phyloP scores from a whole-genome alignment of 2,113 vertebrate genomes.

The Cyanocitta stelleri region DNA sequence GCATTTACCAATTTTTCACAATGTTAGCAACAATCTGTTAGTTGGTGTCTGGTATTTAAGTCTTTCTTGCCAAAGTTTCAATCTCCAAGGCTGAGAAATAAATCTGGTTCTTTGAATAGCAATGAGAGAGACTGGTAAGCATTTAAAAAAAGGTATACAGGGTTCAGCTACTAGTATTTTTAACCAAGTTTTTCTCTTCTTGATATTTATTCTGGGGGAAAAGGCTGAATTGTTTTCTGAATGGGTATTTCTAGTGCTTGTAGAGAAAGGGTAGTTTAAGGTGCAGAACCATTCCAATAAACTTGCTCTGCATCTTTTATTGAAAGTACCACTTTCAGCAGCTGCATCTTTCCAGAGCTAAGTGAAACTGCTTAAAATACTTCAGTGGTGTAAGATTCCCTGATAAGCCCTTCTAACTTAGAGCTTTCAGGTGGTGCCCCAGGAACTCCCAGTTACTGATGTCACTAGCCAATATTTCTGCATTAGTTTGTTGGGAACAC shows the following conservation, averaged over 20 bases:
- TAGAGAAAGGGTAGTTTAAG: conserved; percentile 30
- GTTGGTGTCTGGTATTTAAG: conserved; percentile 37
- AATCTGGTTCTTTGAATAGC: conserved; percentile 57
- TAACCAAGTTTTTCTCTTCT: conserved; percentile 8
- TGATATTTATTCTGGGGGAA: not conserved
- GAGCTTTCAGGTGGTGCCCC: not conserved
- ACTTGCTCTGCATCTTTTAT: not conserved
- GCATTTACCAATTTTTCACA: conserved; percentile 1
- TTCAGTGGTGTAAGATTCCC: not conserved
- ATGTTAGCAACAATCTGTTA: not conserved
- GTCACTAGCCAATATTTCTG: not conserved
- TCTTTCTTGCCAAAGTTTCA: conserved; percentile 48
- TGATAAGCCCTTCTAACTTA: not conserved
- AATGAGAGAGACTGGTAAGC: conserved; percentile 9
- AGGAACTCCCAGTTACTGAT: not conserved
- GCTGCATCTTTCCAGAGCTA: not conserved
- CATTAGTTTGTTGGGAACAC: not conserved
- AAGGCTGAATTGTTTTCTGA: conserved; percentile 16
- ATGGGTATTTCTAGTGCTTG: not conserved
- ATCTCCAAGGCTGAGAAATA: conserved; percentile 56
- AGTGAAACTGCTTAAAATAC: not conserved
- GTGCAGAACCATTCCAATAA: not conserved
- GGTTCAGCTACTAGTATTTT: not conserved
- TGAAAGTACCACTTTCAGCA: not conserved
- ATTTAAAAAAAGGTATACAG: not conserved